These are phyloP conservation scores for Priocnemis perturbator DNA, from an alignment of 2,888 invertebrate species.

Conservation along the genomic window DNA sequence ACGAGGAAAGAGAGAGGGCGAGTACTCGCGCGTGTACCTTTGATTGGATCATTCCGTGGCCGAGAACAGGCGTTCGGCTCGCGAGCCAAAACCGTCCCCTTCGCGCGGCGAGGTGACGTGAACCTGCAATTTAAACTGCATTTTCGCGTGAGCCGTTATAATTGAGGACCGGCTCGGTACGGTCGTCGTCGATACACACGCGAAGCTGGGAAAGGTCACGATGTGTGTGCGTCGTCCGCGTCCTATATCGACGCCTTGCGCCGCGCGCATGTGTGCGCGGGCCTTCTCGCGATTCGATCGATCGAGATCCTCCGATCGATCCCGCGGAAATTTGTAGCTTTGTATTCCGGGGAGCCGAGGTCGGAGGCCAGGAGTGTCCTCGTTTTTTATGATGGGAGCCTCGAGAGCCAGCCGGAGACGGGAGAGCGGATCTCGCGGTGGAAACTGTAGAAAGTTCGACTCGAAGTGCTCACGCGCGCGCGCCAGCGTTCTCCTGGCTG, in stretches of 20 bases:
- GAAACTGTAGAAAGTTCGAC: not conserved
- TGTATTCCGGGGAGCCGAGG: slow-evolving; percentile 2
- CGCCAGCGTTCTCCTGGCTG: too few relatives aligned
- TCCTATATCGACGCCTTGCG: slow-evolving; percentile 9
- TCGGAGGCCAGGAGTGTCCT: slow-evolving; percentile 7
- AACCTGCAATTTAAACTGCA: slow-evolving; percentile 70
- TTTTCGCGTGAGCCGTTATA: slow-evolving; percentile 71
- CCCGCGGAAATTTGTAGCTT: slow-evolving; percentile 9
- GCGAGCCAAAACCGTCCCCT: slow-evolving; percentile 33
- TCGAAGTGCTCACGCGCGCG: not conserved
- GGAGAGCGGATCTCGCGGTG: too few relatives aligned
- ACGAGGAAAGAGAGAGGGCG: too few relatives aligned
- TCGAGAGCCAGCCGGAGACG: too few relatives aligned
- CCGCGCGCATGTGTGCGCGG: slow-evolving; percentile 13
- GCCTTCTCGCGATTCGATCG: slow-evolving; percentile 15
- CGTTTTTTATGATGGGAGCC: not conserved
- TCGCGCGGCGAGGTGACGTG: slow-evolving; percentile 54
- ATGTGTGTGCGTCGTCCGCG: slow-evolving; percentile 31
- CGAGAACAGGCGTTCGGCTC: slow-evolving; percentile 30
- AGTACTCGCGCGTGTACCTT: slow-evolving; percentile 33
- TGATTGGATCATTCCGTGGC: slow-evolving; percentile 58
- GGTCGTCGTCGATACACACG: slow-evolving; percentile 6
- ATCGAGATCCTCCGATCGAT: slow-evolving; percentile 2
- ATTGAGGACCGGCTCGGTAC: slow-evolving; percentile 55
- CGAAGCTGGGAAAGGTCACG: too few relatives aligned